A percentile compares a stretch with the other conserved stretches of the same genome.
Conservation (phyloP, 2,888 invertebrate genomes). For the Ferrisia virgata region DNA sequence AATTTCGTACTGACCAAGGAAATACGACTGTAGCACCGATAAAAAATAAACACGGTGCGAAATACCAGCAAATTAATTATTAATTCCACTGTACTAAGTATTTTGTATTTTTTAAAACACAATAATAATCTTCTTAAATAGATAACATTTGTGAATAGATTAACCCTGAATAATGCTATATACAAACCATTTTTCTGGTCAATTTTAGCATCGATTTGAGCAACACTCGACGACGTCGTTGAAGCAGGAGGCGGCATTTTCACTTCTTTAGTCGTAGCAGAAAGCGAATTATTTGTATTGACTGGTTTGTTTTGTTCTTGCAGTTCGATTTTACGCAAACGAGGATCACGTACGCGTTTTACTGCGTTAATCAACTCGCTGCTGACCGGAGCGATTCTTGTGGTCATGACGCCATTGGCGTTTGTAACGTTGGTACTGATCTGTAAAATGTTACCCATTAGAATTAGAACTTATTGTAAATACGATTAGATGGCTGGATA, state of each 20-base stretch:
- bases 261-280: not conserved
- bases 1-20: not conserved
- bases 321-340: constrained; percentile 46
- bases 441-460: not conserved
- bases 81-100: constrained; percentile 43
- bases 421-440: not conserved
- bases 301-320: not conserved
- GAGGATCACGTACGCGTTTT: constrained; percentile 47
- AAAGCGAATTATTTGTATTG: not conserved
- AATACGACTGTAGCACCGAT: not conserved
- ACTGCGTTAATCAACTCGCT: constrained; percentile 47
- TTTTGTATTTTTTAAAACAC: constrained; percentile 43
- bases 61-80: constrained; percentile 38
- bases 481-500: not conserved
- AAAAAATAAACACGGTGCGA: not conserved
- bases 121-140: constrained; percentile 38
- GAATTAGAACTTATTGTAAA: no score
- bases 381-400: constrained; percentile 47
- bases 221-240: not conserved
- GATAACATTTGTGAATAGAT: constrained; percentile 34
- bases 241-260: not conserved
- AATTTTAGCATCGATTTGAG: constrained; percentile 40
- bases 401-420: not conserved
- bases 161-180: constrained; percentile 44
- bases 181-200: constrained; percentile 44